Evolutionary conservation across 2,888 invertebrate genomes (phyloP).

Genomic region (Ormyrus nitidulus): DNA sequence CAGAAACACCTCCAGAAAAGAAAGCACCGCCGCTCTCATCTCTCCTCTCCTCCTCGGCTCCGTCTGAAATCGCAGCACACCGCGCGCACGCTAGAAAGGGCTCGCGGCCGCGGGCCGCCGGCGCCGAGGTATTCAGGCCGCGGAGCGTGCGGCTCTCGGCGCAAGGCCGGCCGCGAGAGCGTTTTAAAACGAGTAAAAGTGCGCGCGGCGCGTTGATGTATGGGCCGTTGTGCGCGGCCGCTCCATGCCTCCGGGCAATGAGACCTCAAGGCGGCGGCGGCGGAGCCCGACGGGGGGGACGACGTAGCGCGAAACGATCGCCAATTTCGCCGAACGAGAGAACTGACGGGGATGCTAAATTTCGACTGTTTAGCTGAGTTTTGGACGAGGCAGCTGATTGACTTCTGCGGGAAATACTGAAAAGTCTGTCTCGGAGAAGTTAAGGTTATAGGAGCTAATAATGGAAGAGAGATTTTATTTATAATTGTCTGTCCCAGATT

Average conservation of each 20-base stretch:
- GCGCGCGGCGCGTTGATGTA: conserved; percentile 66
- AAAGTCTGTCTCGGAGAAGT: background rate
- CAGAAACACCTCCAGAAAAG: too few species aligned
- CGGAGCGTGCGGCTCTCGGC: conserved; percentile 43
- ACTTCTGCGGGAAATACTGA: too few species aligned
- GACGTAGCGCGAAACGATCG: conserved; percentile 14
- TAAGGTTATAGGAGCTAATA: too few species aligned
- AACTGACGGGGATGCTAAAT: background rate
- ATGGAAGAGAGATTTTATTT: background rate
- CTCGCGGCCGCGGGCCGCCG: background rate
- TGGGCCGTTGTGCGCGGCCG: conserved; percentile 58
- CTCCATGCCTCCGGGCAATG: conserved; percentile 67
- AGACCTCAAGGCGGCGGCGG: background rate
- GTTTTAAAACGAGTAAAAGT: conserved; percentile 65
- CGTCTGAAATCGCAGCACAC: background rate
- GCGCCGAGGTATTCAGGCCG: conserved; percentile 67
- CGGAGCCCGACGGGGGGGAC: too few species aligned
- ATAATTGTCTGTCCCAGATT: background rate
- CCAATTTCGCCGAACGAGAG: conserved; percentile 34
- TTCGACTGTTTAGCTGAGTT: too few species aligned
- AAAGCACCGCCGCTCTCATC: background rate
- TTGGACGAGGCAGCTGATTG: too few species aligned
- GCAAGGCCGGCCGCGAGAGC: conserved; percentile 63
- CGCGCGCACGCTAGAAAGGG: conserved; percentile 25
- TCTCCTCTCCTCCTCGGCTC: background rate